A percentile compares a stretch with the other conserved stretches of the same genome.
phyloP scores from a whole-genome alignment of 2,888 invertebrate genomes.

The Caenorhabditis sp. region DNA sequence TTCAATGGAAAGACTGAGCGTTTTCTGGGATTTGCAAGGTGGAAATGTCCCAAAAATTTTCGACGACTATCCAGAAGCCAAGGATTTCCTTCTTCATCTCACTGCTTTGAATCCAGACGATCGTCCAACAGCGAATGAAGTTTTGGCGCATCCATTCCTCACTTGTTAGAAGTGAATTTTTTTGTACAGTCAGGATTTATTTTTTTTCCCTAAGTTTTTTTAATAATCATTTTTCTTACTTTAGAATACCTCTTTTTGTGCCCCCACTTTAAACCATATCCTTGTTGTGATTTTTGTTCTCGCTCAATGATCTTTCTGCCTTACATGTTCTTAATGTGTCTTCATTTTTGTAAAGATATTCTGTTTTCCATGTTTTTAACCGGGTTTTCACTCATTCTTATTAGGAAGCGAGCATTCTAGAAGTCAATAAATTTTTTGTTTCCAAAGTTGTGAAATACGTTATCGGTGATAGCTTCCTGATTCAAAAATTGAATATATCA shows the following conservation, averaged over 20 bases:
- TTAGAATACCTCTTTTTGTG: background rate
- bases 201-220: background rate
- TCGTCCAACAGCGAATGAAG: slow-evolving; percentile 41
- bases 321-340: background rate
- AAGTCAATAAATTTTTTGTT: too few species aligned
- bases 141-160: slow-evolving; percentile 24
- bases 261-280: background rate
- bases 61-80: slow-evolving; percentile 18
- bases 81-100: slow-evolving; percentile 21
- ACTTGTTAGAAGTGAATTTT: slow-evolving; percentile 1
- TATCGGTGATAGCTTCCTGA: too few species aligned
- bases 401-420: too few species aligned
- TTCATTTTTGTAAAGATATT: background rate
- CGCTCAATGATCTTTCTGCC: slow-evolving; percentile 2
- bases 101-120: slow-evolving; percentile 39
- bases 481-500: too few species aligned
- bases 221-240: background rate
- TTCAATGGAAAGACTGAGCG: slow-evolving; percentile 81
- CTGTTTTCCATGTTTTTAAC: too few species aligned
- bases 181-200: background rate
- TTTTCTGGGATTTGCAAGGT: slow-evolving; percentile 36
- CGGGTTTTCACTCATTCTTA: too few species aligned
- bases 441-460: too few species aligned
- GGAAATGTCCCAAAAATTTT: slow-evolving; percentile 34
- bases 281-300: background rate